phyloP scores from a whole-genome alignment of 2,797 vertebrate species.

The Prionace glauca region DNA sequence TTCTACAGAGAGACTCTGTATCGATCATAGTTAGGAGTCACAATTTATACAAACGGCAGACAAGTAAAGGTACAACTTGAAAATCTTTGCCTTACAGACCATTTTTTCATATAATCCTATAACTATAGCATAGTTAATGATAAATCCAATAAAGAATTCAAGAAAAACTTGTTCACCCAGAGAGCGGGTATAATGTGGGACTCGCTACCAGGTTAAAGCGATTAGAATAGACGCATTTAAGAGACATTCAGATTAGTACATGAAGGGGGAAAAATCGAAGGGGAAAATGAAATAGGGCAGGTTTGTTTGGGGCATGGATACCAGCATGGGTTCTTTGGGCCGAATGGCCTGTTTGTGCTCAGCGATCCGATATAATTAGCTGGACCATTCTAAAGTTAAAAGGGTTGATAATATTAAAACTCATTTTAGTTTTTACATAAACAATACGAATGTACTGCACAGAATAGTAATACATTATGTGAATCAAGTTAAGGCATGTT shows the following conservation, averaged over 20 bases:
- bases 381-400: neutral
- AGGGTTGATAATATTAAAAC: neutral
- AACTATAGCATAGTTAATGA: neutral
- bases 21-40: neutral
- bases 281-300: neutral
- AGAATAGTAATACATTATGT: neutral
- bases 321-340: neutral
- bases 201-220: neutral
- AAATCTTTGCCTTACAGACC: neutral
- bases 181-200: neutral
- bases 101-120: neutral
- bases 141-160: neutral
- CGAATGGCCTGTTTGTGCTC: neutral
- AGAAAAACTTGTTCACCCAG: neutral
- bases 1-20: neutral
- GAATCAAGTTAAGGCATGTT: neutral
- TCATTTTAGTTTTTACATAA: neutral
- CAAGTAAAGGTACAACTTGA: neutral
- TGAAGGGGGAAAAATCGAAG: neutral
- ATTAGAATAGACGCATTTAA: neutral
- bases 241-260: no score
- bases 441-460: neutral
- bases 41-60: neutral
- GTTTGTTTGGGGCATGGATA: neutral
- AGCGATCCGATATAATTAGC: neutral